Percentiles rank a stretch among this genome's conserved stretches.
Conservation (phyloP, 2,797 vertebrate species). For the Staurois parvus region DNA sequence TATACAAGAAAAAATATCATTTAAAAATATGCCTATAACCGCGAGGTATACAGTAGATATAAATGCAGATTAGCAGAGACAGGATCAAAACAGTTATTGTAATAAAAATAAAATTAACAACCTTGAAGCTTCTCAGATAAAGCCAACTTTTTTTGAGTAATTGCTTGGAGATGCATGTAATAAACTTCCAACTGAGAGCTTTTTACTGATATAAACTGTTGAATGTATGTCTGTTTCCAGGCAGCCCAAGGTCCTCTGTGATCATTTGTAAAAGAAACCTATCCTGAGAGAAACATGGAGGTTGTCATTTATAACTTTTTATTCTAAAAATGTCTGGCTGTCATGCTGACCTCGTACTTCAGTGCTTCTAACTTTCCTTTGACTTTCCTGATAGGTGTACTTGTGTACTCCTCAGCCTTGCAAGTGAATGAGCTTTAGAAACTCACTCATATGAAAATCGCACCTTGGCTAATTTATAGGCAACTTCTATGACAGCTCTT, state of each 20-base stretch:
- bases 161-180: not conserved
- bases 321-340: too few species aligned
- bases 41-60: conserved; percentile 9
- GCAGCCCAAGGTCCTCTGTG: not conserved
- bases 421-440: too few species aligned
- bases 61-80: conserved; percentile 9
- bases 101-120: not conserved
- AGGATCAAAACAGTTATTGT: not conserved
- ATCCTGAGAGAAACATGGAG: too few species aligned
- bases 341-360: too few species aligned
- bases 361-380: too few species aligned
- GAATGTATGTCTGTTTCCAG: not conserved
- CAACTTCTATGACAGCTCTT: too few species aligned
- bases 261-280: not conserved
- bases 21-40: conserved; percentile 39
- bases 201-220: not conserved
- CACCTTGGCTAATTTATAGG: too few species aligned
- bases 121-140: not conserved
- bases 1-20: conserved; percentile 46
- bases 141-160: not conserved
- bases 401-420: too few species aligned
- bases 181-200: not conserved
- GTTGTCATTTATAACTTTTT: too few species aligned
- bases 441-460: too few species aligned
- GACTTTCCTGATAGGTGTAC: too few species aligned